These are phyloP conservation scores for Orycteropus afer DNA, from an alignment of 2,113 vertebrate genomes.

Conservation along the genomic window DNA sequence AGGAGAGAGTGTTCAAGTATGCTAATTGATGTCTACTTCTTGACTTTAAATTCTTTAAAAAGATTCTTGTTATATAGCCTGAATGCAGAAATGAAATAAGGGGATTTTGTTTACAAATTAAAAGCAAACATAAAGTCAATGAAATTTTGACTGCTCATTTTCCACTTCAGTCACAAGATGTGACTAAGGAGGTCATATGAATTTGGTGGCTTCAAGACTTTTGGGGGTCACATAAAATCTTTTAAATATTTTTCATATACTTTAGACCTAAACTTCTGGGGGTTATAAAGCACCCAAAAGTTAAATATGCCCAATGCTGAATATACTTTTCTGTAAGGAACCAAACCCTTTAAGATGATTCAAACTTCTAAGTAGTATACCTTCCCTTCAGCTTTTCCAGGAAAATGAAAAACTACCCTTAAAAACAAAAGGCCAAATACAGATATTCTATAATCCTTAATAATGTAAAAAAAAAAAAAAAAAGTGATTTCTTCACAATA, in stretches of 20 bases:
- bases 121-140: too few relatives aligned
- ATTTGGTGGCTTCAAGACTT: neutral
- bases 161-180: neutral
- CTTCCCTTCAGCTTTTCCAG: neutral
- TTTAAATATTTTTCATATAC: conserved; percentile 16
- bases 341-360: neutral
- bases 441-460: neutral
- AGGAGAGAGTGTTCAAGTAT: neutral
- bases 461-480: too few relatives aligned
- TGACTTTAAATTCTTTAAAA: conserved; percentile 18
- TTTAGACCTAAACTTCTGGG: neutral
- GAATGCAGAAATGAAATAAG: conserved; percentile 14
- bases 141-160: too few relatives aligned
- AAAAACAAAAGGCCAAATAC: too few relatives aligned
- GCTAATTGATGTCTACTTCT: neutral
- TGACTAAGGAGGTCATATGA: neutral
- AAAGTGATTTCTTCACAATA: conserved; percentile 22
- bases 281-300: neutral
- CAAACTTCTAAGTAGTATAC: neutral
- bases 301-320: neutral
- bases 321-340: neutral
- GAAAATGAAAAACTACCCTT: too few relatives aligned
- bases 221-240: neutral
- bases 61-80: conserved; percentile 2
- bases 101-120: neutral